phyloP scores from a whole-genome alignment of 2,888 invertebrate species.

The Microctonus hyperodae region DNA sequence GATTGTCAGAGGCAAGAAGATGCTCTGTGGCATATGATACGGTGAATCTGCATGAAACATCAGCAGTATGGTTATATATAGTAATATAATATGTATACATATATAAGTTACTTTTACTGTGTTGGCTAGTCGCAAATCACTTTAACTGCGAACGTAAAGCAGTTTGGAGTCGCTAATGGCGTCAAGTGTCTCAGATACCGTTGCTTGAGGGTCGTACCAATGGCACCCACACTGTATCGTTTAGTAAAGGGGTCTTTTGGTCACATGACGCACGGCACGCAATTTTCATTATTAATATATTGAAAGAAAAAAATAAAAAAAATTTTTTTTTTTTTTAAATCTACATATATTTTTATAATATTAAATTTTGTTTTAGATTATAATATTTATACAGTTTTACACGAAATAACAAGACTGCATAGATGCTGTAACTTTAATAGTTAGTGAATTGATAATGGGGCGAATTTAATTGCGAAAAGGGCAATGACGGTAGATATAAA shows the following conservation, averaged over 20 bases:
- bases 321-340: neutral
- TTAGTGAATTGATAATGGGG: neutral
- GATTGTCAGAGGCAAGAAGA: slow-evolving; percentile 23
- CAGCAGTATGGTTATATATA: slow-evolving; percentile 30
- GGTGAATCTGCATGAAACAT: slow-evolving; percentile 27
- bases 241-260: neutral
- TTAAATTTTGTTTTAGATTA: too few species aligned
- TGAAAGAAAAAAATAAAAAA: neutral
- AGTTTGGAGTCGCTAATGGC: slow-evolving; percentile 62
- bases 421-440: too few species aligned
- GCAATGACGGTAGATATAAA: neutral
- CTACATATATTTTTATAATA: too few species aligned
- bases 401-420: too few species aligned
- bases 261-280: slow-evolving; percentile 16
- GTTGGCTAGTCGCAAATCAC: slow-evolving; percentile 61
- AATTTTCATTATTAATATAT: slow-evolving; percentile 16
- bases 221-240: slow-evolving; percentile 26
- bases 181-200: slow-evolving; percentile 61
- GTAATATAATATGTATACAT: slow-evolving; percentile 28
- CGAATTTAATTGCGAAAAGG: neutral
- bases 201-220: slow-evolving; percentile 47
- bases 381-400: too few species aligned
- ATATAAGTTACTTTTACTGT: slow-evolving; percentile 40
- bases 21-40: slow-evolving; percentile 9
- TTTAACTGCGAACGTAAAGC: slow-evolving; percentile 59